Conservation (phyloP, 2,113 vertebrate species). For the Ammodytes dubius region DNA sequence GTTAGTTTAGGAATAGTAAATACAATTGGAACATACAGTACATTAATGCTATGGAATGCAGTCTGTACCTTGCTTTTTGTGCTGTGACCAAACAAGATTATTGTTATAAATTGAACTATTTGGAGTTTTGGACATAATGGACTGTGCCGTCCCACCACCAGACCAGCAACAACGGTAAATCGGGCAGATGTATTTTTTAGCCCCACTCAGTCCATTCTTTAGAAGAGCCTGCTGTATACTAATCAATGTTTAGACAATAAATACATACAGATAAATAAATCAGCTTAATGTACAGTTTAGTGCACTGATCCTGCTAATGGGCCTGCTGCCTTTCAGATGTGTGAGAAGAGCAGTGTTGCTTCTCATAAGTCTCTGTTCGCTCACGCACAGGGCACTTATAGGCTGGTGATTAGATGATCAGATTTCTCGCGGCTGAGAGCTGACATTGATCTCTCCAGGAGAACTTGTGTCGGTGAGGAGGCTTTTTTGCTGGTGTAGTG, state of each 20-base stretch:
- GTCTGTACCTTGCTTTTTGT: not conserved
- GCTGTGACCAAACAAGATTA: not conserved
- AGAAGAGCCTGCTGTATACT: not conserved
- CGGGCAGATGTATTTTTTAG: conserved; percentile 2
- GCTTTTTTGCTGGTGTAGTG: not conserved
- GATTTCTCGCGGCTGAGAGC: not conserved
- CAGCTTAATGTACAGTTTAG: not conserved
- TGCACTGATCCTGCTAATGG: conserved; percentile 10
- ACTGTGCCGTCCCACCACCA: not conserved
- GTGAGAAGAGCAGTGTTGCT: not conserved
- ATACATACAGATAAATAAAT: conserved; percentile 27
- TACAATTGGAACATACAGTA: not conserved
- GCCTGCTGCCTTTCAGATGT: not conserved
- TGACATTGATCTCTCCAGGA: conserved; percentile 1
- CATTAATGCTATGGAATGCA: not conserved
- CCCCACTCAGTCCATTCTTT: not conserved
- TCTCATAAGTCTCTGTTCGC: not conserved
- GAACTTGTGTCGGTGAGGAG: not conserved
- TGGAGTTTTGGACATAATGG: not conserved
- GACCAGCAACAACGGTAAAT: not conserved
- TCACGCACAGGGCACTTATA: conserved; percentile 4
- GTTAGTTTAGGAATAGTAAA: not conserved
- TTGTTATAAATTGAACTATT: not conserved
- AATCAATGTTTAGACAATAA: conserved; percentile 6
- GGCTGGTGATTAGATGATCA: conserved; percentile 4